Evolutionary conservation across 2,888 invertebrate genomes (phyloP).

Genomic region (Anthophora plumipes): DNA sequence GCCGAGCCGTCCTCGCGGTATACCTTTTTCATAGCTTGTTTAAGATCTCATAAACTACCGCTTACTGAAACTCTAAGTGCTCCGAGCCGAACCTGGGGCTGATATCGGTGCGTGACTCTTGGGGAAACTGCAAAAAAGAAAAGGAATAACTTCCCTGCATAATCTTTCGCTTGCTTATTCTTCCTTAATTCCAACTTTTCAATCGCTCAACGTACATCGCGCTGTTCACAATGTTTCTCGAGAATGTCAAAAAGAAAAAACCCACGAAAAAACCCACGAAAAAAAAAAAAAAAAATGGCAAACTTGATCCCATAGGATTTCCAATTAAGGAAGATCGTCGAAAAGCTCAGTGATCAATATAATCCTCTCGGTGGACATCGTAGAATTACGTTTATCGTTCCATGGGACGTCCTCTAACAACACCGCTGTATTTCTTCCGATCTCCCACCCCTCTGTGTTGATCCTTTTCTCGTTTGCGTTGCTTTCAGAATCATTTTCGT

Average conservation of each 20-base stretch:
- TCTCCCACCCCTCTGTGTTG: conserved; percentile 27
- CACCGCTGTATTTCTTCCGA: conserved; percentile 60
- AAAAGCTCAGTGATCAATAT: conserved; percentile 39
- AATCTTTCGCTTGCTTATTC: background rate
- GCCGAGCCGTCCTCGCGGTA: conserved; percentile 58
- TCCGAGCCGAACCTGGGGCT: conserved; percentile 46
- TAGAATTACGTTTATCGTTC: conserved; percentile 54
- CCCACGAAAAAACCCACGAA: too few relatives aligned
- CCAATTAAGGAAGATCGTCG: conserved; percentile 11
- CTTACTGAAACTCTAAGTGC: conserved; percentile 67
- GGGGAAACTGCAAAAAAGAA: conserved; percentile 43
- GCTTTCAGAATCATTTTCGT: conserved; percentile 49
- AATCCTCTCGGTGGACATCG: conserved; percentile 45
- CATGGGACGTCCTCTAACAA: conserved; percentile 32
- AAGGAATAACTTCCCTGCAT: conserved; percentile 31
- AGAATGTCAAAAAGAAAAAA: background rate
- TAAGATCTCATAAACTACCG: conserved; percentile 70
- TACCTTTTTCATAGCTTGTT: conserved; percentile 72
- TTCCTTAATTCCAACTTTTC: too few relatives aligned
- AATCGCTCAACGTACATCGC: background rate
- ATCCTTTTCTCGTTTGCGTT: conserved; percentile 2
- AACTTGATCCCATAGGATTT: background rate
- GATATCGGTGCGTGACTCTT: conserved; percentile 47
- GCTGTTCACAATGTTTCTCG: too few relatives aligned
- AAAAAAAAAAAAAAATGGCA: background rate